Base-by-base conservation (phyloP, 2,888 invertebrate species). In the Caenorhabditis wallacei region DNA sequence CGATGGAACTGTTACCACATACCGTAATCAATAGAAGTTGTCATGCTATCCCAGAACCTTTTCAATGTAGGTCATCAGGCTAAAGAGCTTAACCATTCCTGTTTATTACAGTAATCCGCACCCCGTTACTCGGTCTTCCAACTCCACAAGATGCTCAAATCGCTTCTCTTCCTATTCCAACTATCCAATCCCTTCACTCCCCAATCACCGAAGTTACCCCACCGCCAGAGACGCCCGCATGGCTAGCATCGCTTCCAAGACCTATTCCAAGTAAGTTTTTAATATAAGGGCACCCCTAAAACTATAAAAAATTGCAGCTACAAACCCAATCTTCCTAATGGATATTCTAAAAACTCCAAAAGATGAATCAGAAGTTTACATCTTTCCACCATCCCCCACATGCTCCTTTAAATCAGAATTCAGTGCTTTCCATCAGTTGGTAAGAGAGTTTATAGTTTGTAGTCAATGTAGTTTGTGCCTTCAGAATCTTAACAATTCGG, bases 221-320 rank as follows among this genome's bases (percentile, higher is more conserved):
- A 4, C 26, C 57, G 13, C 37, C 56, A 54, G 35, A 79, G 46
- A 74, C 69, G 4, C 48, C 68, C 3, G 57, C 83, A 1, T 83
- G 81, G 81, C 56, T 86, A 20, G 61, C 76, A 16, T 53, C 53
- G 3, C 80, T 86, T 10, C 86, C 86, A 18, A 86, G 83, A 64
- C 86, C 86, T 0, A 82, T 86, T 63, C 83, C 86, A 8, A 86
- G 84, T 85, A 24, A 66, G 82, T 61, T n/a, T n/a, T n/a, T n/a
- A n/a, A n/a, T n/a, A n/a, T n/a, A 18, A 30, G 30, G 40, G 16
- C 2, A 40, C 11, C 13, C 13, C 16, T 54, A 11, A 13, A 69
- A 30, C 13, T 43, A 37, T 35, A 4, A 13, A 3, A 48, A 20
- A 35, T 51, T 61, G n/a, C 61, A 80, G 80, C 70, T 5, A 82